Conservation (phyloP, 2,113 vertebrate species). For the Carollia perspicillata region DNA sequence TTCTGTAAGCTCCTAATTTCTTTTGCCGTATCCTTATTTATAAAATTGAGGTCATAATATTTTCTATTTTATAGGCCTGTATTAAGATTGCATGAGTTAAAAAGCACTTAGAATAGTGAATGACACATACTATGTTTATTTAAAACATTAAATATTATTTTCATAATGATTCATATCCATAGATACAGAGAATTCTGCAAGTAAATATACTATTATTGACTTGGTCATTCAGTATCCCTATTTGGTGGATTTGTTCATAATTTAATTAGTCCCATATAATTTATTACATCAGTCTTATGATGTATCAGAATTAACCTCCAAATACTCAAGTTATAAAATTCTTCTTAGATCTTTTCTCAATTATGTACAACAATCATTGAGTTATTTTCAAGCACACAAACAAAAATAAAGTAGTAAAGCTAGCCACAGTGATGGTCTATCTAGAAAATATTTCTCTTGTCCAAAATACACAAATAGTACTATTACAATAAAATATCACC, state of each 20-base stretch:
- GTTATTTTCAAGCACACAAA: not conserved
- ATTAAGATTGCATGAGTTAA: not conserved
- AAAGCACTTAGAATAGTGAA: not conserved
- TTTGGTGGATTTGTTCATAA: not conserved
- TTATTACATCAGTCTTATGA: not conserved
- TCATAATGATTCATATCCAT: not conserved
- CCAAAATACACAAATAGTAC: not conserved
- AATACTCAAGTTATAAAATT: not conserved
- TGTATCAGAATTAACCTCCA: not conserved
- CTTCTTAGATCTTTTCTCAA: not conserved
- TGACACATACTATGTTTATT: not conserved
- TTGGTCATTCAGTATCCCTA: not conserved
- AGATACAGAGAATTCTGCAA: not conserved
- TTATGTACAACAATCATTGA: not conserved
- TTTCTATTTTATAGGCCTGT: not conserved
- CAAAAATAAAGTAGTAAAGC: not conserved
- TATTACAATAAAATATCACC: constrained; percentile 7
- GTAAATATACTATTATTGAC: not conserved
- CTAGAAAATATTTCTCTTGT: not conserved
- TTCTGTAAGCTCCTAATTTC: not conserved
- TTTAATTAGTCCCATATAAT: not conserved
- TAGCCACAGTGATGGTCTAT: not conserved
- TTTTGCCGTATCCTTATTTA: not conserved
- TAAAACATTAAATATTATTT: not conserved
- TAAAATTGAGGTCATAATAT: not conserved